Evolutionary conservation across 2,113 vertebrate genomes (phyloP).

Genomic region (Indicator maculatus): DNA sequence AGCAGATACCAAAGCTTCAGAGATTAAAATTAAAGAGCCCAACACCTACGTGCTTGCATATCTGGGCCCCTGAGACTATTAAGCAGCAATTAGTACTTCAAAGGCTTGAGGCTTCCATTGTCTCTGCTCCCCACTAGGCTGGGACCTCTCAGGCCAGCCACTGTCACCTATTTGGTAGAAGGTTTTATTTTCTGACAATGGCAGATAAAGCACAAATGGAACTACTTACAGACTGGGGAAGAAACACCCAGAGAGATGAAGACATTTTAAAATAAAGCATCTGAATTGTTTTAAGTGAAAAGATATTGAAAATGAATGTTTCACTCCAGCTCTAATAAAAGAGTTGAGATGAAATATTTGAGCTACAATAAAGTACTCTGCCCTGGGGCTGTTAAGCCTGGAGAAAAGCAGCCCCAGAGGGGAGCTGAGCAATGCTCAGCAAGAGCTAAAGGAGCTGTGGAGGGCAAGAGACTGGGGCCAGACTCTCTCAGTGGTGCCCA

Average conservation of each 20-base stretch:
- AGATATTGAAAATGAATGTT: not conserved
- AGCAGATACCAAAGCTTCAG: not conserved
- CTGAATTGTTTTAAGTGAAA: not conserved
- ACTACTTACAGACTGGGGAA: not conserved
- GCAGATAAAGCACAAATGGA: not conserved
- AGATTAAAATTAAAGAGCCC: not conserved
- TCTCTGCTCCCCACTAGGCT: not conserved
- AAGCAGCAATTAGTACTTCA: not conserved
- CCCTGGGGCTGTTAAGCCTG: no score
- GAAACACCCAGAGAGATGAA: not conserved
- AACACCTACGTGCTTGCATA: not conserved
- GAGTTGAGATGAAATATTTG: not conserved
- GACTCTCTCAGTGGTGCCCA: no score
- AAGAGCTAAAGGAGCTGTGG: no score
- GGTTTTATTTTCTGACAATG: not conserved
- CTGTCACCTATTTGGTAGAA: not conserved
- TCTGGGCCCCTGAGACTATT: not conserved
- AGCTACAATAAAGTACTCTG: no score
- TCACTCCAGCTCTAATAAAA: not conserved
- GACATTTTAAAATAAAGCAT: not conserved
- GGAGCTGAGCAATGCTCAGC: no score
- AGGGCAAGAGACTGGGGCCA: no score
- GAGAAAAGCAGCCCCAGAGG: no score
- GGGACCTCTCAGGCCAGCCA: not conserved
- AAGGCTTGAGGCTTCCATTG: not conserved